Evolutionary conservation across 2,888 invertebrate genomes (phyloP).

Genomic region (Dryococelus australis): DNA sequence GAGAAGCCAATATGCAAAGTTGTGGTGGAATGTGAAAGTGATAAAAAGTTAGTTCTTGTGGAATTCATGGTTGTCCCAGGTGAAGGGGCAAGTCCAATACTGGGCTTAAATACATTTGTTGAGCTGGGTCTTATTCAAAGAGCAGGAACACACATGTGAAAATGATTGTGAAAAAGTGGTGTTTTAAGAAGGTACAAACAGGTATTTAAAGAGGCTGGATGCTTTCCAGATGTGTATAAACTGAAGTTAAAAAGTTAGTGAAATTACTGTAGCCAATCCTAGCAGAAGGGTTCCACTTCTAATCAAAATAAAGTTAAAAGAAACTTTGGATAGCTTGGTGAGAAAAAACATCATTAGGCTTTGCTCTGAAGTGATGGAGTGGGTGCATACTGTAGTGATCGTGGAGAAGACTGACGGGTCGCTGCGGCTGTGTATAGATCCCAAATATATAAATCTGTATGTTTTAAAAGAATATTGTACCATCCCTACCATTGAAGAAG

Average conservation of each 20-base stretch:
- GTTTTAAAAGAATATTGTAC: neutral
- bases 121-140: neutral
- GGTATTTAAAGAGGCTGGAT: neutral
- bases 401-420: neutral
- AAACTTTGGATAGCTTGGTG: neutral
- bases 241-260: neutral
- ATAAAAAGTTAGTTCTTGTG: neutral
- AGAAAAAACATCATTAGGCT: neutral
- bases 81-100: neutral
- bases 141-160: neutral
- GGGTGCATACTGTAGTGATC: neutral
- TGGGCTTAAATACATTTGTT: neutral
- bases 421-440: neutral
- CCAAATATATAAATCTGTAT: neutral
- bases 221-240: neutral
- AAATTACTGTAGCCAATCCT: neutral
- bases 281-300: neutral
- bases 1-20: neutral
- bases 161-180: neutral
- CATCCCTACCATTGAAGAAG: neutral
- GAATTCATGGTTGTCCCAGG: neutral
- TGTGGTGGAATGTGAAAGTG: neutral
- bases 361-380: neutral
- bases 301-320: neutral
- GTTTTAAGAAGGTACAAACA: neutral